A percentile compares a stretch with the other conserved stretches of the same genome.
phyloP scores from a whole-genome alignment of 1,140 invertebrate genomes.

The Apis cerana region DNA sequence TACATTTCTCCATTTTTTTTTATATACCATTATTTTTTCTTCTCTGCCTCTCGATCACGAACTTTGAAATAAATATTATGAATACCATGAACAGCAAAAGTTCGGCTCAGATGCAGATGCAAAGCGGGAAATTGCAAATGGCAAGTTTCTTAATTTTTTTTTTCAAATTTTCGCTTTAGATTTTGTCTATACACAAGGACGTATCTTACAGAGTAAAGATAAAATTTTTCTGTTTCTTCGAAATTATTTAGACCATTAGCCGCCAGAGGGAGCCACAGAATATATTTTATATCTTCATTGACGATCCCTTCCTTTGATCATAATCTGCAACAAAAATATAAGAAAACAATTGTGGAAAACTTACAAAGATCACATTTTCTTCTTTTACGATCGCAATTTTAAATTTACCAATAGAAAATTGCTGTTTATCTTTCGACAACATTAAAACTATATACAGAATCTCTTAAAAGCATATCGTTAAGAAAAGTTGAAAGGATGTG shows the following conservation, averaged over 20 bases:
- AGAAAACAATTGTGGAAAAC: not conserved
- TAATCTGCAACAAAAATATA: slow-evolving; percentile 47
- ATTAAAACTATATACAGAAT: slow-evolving; percentile 10
- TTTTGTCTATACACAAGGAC: slow-evolving; percentile 64
- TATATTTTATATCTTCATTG: slow-evolving; percentile 49
- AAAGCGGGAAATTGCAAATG: slow-evolving; percentile 61
- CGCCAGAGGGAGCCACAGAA: slow-evolving; percentile 32
- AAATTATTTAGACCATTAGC: slow-evolving; percentile 60
- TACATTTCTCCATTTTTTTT: slow-evolving; percentile 54
- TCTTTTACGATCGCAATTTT: not conserved
- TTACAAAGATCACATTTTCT: not conserved
- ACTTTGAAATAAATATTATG: slow-evolving; percentile 65
- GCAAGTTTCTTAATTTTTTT: slow-evolving; percentile 38
- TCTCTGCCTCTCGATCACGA: slow-evolving; percentile 28
- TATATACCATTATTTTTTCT: not conserved
- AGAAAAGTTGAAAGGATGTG: not conserved
- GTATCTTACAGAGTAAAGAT: slow-evolving; percentile 67
- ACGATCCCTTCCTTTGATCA: slow-evolving; percentile 32
- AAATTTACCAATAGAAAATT: not conserved
- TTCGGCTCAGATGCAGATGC: slow-evolving; percentile 62
- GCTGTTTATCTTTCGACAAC: not conserved
- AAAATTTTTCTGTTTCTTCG: slow-evolving; percentile 58
- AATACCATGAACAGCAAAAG: slow-evolving; percentile 54
- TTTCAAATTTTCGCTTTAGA: slow-evolving; percentile 19
- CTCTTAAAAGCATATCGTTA: not conserved